Evolutionary conservation across 2,113 vertebrate species (phyloP), one percentile per base, ranked within the genome.

Genomic region (Turnix velox): DNA sequence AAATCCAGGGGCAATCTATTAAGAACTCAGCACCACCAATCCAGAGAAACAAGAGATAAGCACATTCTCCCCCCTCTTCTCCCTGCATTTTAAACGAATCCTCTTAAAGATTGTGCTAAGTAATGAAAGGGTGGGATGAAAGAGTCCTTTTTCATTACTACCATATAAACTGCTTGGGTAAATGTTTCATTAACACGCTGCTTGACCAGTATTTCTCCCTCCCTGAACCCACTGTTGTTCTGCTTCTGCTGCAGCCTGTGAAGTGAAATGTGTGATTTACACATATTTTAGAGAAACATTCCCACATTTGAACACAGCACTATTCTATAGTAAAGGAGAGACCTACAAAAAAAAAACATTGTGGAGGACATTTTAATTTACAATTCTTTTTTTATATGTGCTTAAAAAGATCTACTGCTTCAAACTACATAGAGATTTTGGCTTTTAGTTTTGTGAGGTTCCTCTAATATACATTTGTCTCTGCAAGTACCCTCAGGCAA

Each of bases 101-200:
- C 97, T 96, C 96, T 98, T 97, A 97, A 96, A 97, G 95, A 91
- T 93, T 94, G 91, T 95, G 87, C 94, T 95, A 97, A 97, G 95
- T 96, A 98, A 98, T 97, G 97, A 98, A 98, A 97, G 95, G 90
- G 76, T 69, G 85, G 39, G 62, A 94, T 97, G 97, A 97, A 97
- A 97, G 94, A 94, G 89, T 27, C 28, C 83, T 88, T 94, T 97
- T 97, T 97, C 96, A 96, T 98, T 97, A 97, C 93, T 96, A 92
- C 89, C 95, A 93, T 90, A 98, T 97, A 97, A 98, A 98, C 93
- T 96, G 92, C 97, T 97, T 97, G 96, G 96, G 97, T 97, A 98
- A 98, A 98, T 97, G 97, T 97, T 98, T 98, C 97, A 97, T 97
- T 98, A 97, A 97, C 96, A 97, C 96, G 95, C 88, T 92, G 92